Conservation (phyloP, 2,797 vertebrate species). For the Fratercula arctica region DNA sequence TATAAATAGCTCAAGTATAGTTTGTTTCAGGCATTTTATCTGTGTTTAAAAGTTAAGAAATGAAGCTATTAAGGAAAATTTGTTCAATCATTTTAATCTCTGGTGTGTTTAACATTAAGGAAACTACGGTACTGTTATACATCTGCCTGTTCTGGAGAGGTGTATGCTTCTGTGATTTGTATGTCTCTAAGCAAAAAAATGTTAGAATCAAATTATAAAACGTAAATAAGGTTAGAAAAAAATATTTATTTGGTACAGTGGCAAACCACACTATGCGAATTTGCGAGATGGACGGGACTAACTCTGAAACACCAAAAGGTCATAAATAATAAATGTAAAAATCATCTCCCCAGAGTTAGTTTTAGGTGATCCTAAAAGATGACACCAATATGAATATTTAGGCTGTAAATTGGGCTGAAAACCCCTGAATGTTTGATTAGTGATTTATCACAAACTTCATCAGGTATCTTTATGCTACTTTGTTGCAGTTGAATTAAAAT, state of each 20-base stretch:
- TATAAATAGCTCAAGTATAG: neutral
- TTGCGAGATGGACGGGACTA: neutral
- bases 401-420: neutral
- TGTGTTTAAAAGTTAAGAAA: neutral
- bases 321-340: neutral
- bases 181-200: neutral
- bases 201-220: neutral
- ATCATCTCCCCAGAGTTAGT: neutral
- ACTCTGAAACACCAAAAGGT: neutral
- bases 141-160: neutral
- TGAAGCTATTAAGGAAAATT: neutral
- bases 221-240: neutral
- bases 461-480: neutral
- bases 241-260: neutral
- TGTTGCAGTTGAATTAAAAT: conserved; percentile 1
- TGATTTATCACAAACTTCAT: neutral
- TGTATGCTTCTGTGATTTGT: neutral
- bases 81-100: neutral
- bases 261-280: neutral
- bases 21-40: neutral
- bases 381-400: neutral
- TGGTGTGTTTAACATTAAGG: neutral
- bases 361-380: neutral
- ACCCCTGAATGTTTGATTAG: neutral
- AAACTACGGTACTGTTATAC: neutral